Conservation (phyloP, 1,140 invertebrate species). For the Lineus longissimus region DNA sequence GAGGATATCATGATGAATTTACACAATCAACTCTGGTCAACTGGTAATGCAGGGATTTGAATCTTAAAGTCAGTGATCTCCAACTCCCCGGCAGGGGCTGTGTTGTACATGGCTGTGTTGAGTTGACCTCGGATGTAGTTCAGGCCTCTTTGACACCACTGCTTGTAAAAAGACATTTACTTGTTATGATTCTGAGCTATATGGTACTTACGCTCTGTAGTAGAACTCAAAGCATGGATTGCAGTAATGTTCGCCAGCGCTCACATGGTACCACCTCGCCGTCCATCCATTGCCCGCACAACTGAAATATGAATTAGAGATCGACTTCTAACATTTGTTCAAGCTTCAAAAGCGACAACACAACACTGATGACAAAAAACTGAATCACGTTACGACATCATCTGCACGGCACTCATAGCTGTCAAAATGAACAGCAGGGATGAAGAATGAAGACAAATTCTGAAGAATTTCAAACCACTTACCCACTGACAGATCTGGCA, state of each 20-base stretch:
- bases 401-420: no score
- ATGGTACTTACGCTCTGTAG: conserved; percentile 45
- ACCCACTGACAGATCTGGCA: no score
- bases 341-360: not conserved
- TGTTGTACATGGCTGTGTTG: not conserved
- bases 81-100: not conserved
- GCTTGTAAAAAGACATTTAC: not conserved
- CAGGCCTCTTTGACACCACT: not conserved
- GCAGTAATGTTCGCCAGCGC: conserved; percentile 54
- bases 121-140: no score
- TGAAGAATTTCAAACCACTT: no score
- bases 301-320: conserved; percentile 24
- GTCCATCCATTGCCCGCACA: conserved; percentile 51
- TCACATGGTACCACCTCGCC: conserved; percentile 55
- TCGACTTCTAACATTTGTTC: not conserved
- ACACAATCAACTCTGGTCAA: not conserved
- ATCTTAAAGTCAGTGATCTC: not conserved
- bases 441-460: no score
- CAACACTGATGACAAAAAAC: no score
- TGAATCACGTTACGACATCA: no score
- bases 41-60: conserved; percentile 6
- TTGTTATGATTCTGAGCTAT: not conserved
- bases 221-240: conserved; percentile 56
- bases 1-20: not conserved
- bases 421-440: no score